A percentile compares a stretch with the other conserved stretches of the same genome.
phyloP scores from a whole-genome alignment of 2,797 vertebrate genomes.

The Sebastes vulpes region DNA sequence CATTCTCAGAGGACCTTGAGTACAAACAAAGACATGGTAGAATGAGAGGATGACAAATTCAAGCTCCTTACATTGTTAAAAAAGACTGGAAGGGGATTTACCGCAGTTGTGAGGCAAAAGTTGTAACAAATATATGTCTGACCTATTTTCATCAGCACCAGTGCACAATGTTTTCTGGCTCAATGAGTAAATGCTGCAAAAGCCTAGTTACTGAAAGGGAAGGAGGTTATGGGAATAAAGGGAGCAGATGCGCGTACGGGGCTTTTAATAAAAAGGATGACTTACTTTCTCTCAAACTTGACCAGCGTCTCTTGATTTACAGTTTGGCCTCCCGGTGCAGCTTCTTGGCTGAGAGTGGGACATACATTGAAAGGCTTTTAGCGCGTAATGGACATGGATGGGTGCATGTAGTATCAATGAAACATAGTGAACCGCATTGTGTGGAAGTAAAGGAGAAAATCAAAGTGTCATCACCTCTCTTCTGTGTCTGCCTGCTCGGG shows the following conservation, averaged over 20 bases:
- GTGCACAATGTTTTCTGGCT: slow-evolving; percentile 76
- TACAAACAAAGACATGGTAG: slow-evolving; percentile 39
- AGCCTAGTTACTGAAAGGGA: slow-evolving; percentile 57
- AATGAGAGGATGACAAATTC: slow-evolving; percentile 1
- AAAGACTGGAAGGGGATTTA: slow-evolving; percentile 25
- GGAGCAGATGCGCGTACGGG: slow-evolving; percentile 20
- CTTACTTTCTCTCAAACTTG: slow-evolving; percentile 84
- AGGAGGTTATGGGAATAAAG: slow-evolving; percentile 67
- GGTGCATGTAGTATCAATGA: slow-evolving; percentile 34
- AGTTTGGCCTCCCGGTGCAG: slow-evolving; percentile 16
- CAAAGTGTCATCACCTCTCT: slow-evolving; percentile 73
- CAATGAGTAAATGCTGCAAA: slow-evolving; percentile 58
- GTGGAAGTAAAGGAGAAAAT: slow-evolving; percentile 35
- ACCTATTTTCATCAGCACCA: slow-evolving; percentile 75
- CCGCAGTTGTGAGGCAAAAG: slow-evolving; percentile 20
- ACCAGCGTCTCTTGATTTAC: slow-evolving; percentile 68
- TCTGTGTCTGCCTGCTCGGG: slow-evolving; percentile 29
- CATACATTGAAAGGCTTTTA: slow-evolving; percentile 77
- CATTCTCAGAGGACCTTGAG: slow-evolving; percentile 70
- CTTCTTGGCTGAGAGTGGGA: slow-evolving; percentile 60
- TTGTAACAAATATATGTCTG: slow-evolving; percentile 65
- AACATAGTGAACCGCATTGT: slow-evolving; percentile 15
- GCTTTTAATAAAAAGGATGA: slow-evolving; percentile 66
- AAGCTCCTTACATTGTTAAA: neutral
- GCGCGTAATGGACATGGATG: slow-evolving; percentile 46